These are phyloP conservation scores for Ploceus nigricollis DNA, from an alignment of 2,113 vertebrate genomes.

Conservation along the genomic window DNA sequence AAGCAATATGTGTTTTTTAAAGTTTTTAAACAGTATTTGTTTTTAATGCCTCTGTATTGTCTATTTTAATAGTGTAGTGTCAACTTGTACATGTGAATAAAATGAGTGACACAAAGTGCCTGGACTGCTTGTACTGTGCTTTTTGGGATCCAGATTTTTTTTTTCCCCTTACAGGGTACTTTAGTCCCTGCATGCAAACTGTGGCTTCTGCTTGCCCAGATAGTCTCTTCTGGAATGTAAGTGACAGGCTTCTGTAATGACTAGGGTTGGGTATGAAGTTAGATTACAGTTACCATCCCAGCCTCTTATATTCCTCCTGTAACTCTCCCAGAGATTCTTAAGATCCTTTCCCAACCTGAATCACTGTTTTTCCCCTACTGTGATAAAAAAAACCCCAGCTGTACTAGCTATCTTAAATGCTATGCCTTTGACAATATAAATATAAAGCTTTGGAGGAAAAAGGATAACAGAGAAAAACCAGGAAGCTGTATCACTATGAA, in stretches of 20 bases:
- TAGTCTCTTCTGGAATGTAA: neutral
- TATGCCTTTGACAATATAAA: neutral
- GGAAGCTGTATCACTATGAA: neutral
- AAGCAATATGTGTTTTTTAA: constrained; percentile 61
- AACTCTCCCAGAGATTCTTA: neutral
- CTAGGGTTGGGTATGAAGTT: neutral
- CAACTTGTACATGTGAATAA: constrained; percentile 64
- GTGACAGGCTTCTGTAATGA: neutral
- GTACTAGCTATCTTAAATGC: neutral
- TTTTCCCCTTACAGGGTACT: neutral
- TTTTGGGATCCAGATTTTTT: neutral
- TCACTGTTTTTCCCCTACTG: neutral
- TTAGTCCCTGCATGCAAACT: neutral
- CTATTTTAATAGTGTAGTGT: constrained; percentile 43
- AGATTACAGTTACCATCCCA: neutral
- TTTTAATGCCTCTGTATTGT: constrained; percentile 64
- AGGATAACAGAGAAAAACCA: neutral
- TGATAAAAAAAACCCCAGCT: neutral
- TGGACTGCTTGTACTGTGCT: neutral
- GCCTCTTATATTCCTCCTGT: neutral
- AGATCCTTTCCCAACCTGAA: neutral
- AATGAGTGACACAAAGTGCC: constrained; percentile 8
- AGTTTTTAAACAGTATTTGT: constrained; percentile 53
- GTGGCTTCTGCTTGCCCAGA: neutral
- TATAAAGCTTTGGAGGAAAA: neutral